phyloP scores from a whole-genome alignment of 2,113 vertebrate species.

The Strix aluco region DNA sequence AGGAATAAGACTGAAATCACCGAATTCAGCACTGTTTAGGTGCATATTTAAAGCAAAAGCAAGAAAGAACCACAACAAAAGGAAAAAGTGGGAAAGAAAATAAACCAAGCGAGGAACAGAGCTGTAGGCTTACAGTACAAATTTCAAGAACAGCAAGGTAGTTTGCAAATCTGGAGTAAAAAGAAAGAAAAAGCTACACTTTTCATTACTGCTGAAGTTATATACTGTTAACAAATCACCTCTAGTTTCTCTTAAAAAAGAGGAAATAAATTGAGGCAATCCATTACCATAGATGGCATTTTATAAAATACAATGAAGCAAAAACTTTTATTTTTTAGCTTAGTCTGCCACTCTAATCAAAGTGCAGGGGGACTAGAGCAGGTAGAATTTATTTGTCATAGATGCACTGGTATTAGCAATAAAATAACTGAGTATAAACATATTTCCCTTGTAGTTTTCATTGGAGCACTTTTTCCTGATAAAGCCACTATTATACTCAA shows the following conservation, averaged over 20 bases:
- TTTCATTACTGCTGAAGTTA: neutral
- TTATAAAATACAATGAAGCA: neutral
- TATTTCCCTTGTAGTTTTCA: neutral
- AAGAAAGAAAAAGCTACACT: neutral
- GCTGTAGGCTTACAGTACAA: neutral
- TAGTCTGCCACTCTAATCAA: neutral
- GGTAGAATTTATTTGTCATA: neutral
- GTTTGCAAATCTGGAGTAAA: neutral
- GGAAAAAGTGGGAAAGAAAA: neutral
- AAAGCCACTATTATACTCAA: neutral
- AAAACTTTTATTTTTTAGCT: neutral
- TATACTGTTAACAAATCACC: neutral
- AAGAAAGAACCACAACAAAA: neutral
- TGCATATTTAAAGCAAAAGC: neutral
- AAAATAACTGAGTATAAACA: neutral
- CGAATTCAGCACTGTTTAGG: neutral
- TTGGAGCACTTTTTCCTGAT: neutral
- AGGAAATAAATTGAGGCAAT: neutral
- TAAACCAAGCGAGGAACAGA: neutral
- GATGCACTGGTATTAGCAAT: neutral
- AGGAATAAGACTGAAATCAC: neutral
- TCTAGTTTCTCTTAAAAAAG: neutral
- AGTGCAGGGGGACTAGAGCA: neutral
- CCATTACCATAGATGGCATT: neutral
- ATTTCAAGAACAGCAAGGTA: neutral